These are phyloP conservation scores for Anticlea derivata DNA, from an alignment of 2,888 invertebrate genomes.

Conservation along the genomic window DNA sequence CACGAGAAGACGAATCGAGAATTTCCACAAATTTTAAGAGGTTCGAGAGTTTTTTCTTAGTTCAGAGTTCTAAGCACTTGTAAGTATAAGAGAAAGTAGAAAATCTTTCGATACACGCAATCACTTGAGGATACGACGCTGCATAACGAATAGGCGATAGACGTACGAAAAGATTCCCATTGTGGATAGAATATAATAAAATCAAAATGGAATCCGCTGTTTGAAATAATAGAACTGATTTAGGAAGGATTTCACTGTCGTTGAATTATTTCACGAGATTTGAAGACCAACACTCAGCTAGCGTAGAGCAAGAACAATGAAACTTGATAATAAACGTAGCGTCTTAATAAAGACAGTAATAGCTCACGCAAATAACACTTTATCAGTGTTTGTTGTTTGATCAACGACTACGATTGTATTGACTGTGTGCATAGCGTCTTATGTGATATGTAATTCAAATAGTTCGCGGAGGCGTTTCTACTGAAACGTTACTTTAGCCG, in stretches of 20 bases:
- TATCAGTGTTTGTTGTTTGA: conserved; percentile 26
- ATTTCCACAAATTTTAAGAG: background rate
- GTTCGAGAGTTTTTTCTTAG: background rate
- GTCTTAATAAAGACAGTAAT: conserved; percentile 21
- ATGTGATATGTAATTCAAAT: conserved; percentile 15
- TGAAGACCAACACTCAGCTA: background rate
- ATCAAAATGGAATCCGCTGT: conserved; percentile 5
- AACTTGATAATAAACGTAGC: conserved; percentile 14
- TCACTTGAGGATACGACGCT: conserved; percentile 48
- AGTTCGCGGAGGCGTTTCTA: background rate
- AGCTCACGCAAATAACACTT: conserved; percentile 16
- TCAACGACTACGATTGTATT: conserved; percentile 4
- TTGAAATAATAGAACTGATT: background rate
- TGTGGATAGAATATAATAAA: conserved; percentile 42
- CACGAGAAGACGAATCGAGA: background rate
- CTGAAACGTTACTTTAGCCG: background rate
- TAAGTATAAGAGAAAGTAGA: background rate
- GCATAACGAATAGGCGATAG: conserved; percentile 75
- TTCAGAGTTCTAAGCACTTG: background rate
- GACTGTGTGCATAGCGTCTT: conserved; percentile 6
- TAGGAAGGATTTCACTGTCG: background rate
- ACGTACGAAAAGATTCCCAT: conserved; percentile 77
- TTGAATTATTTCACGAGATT: background rate
- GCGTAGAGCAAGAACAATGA: conserved; percentile 23
- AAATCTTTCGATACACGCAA: background rate